Conservation (phyloP, 2,888 invertebrate genomes). For the Peribatodes rhomboidaria region DNA sequence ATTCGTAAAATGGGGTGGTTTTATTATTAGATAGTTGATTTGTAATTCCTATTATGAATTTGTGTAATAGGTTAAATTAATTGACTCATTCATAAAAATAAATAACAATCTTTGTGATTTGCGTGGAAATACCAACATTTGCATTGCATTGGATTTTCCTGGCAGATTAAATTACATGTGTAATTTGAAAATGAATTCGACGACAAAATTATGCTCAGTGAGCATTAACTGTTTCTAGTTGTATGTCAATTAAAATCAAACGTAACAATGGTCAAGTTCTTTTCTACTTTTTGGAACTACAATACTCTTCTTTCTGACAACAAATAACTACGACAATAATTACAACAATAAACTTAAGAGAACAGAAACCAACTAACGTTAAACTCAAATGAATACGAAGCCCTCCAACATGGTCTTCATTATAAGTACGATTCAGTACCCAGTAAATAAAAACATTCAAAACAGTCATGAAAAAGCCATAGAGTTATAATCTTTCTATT, state of each 20-base stretch:
- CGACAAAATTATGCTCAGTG: no score
- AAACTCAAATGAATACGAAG: no score
- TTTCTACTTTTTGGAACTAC: no score
- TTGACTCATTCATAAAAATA: neutral
- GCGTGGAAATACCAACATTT: neutral
- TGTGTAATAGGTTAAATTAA: slow-evolving; percentile 19
- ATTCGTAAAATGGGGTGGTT: slow-evolving; percentile 42
- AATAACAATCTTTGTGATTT: neutral
- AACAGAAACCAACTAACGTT: no score
- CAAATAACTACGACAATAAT: no score
- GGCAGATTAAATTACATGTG: neutral
- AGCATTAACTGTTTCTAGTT: no score
- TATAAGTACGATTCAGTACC: neutral
- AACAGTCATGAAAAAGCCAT: slow-evolving; percentile 2
- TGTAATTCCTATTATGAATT: slow-evolving; percentile 8
- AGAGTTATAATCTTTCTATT: slow-evolving; percentile 14
- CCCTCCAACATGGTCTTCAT: no score
- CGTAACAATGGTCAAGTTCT: no score
- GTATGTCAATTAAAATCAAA: no score
- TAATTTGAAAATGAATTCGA: no score
- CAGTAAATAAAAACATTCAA: slow-evolving; percentile 7
- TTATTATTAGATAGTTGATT: slow-evolving; percentile 22
- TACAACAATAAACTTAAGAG: no score
- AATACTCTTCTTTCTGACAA: no score
- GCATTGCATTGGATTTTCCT: neutral